Evolutionary conservation across 2,888 invertebrate species (phyloP).

Genomic region (Parnassius mnemosyne): DNA sequence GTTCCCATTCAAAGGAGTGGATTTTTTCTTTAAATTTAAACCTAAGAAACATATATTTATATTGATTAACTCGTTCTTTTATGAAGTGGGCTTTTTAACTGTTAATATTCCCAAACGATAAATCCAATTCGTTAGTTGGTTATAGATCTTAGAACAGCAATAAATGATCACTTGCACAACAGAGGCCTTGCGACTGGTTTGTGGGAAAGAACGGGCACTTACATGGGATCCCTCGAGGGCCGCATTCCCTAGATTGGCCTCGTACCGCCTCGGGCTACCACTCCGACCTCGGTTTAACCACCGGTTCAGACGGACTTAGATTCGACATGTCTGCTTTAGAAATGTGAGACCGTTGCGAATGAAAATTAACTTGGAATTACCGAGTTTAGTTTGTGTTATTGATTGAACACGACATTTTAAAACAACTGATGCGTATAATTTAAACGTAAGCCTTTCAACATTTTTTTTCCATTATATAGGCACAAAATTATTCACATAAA

Average conservation of each 20-base stretch:
- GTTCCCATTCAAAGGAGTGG: no score
- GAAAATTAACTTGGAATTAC: slow-evolving; percentile 1
- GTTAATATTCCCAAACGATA: neutral
- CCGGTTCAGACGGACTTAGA: slow-evolving; percentile 38
- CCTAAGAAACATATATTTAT: no score
- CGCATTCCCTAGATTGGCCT: slow-evolving; percentile 59
- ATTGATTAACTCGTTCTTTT: no score
- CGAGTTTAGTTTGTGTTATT: slow-evolving; percentile 1
- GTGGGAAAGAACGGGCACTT: slow-evolving; percentile 62
- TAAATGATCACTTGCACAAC: slow-evolving; percentile 22
- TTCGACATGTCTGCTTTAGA: slow-evolving; percentile 11
- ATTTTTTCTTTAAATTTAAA: no score
- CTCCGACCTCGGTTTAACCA: slow-evolving; percentile 57
- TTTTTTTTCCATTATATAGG: no score
- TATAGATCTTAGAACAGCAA: slow-evolving; percentile 10
- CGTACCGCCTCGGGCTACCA: slow-evolving; percentile 54
- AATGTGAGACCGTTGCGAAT: slow-evolving; percentile 7
- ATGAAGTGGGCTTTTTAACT: no score
- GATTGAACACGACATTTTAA: neutral
- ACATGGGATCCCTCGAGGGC: slow-evolving; percentile 62
- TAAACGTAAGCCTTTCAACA: no score
- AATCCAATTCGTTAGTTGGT: slow-evolving; percentile 25
- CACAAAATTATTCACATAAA: no score
- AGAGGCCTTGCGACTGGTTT: slow-evolving; percentile 34
- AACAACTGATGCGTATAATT: no score